Evolutionary conservation across 2,113 vertebrate species (phyloP).

Genomic region (Sylvietta virens): DNA sequence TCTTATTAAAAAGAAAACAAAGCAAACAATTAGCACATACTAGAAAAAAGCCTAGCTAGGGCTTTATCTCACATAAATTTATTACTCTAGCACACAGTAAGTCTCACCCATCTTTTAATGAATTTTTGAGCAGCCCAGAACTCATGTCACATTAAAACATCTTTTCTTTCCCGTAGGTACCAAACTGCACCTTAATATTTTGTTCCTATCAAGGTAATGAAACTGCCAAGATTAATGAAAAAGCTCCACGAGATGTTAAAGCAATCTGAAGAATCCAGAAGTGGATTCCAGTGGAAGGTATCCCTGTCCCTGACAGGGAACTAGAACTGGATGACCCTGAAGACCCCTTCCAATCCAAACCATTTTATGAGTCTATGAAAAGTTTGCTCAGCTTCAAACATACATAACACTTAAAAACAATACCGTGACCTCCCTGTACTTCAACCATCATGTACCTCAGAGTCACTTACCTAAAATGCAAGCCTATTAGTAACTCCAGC

Average conservation of each 20-base stretch:
- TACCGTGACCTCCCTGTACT: accelerated
- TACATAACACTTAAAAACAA: background rate
- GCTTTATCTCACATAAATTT: background rate
- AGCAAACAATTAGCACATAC: background rate
- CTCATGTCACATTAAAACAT: background rate
- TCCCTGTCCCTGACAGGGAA: background rate
- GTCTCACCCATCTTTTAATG: background rate
- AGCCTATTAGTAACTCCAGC: background rate
- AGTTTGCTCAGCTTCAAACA: background rate
- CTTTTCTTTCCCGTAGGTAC: background rate
- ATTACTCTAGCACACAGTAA: background rate
- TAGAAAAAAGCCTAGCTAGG: background rate
- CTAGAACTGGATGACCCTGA: background rate
- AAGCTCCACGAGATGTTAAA: background rate
- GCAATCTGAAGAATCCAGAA: background rate
- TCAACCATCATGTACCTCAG: background rate
- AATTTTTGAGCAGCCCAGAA: background rate
- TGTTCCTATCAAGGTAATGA: background rate
- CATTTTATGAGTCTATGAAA: background rate
- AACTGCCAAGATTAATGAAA: background rate
- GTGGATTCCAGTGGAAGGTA: background rate
- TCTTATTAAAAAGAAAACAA: background rate
- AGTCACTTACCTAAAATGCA: background rate
- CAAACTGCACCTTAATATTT: background rate
- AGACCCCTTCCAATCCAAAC: background rate